Evolutionary conservation across 2,113 vertebrate species (phyloP), one percentile per base, ranked within the genome.

Genomic region (Gila orcuttii): DNA sequence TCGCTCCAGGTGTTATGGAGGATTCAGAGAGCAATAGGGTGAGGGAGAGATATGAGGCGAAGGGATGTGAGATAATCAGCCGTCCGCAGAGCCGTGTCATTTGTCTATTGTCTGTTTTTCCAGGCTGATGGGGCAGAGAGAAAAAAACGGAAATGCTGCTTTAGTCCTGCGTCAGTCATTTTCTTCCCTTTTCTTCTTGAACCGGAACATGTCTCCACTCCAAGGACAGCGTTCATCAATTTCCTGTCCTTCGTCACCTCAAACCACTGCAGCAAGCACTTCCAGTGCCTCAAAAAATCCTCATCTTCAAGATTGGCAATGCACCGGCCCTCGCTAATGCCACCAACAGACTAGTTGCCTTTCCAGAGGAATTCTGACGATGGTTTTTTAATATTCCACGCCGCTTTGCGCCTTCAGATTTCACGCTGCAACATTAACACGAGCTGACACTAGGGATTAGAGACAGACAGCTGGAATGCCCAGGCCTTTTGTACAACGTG

Each of bases 391-490:
- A 97, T 97, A 96, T 98, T 97, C 95, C 93, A 95, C 93, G 95
- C 96, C 91, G 95, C 96, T 96, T 95, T 96, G 96, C 94, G 93
- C 96, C 96, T 95, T 97, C 96, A 96, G 97, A 97, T 97, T 97
- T 99, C 96, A 98, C 94, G 95, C 96, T 96, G 96, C 96, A 97
- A 97, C 97, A 96, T 98, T 99, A 99, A 99, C 97, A 93, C 94
- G 96, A 97, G 95, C 96, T 99, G 97, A 99, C 97, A 98, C 96
- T 95, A 94, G 96, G 98, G 97, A 99, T 99, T 99, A 99, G 96
- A 96, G 91, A 96, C 96, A 97, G 97, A 98, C 97, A 97, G 97
- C 96, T 97, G 97, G 97, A 98, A 99, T 99, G 96, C 96, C 96
- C 95, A 94, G 95, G 93, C 89, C 90, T 97, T 99, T 99, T 99